phyloP scores from a whole-genome alignment of 2,113 vertebrate genomes.

The Seriola aureovittata region DNA sequence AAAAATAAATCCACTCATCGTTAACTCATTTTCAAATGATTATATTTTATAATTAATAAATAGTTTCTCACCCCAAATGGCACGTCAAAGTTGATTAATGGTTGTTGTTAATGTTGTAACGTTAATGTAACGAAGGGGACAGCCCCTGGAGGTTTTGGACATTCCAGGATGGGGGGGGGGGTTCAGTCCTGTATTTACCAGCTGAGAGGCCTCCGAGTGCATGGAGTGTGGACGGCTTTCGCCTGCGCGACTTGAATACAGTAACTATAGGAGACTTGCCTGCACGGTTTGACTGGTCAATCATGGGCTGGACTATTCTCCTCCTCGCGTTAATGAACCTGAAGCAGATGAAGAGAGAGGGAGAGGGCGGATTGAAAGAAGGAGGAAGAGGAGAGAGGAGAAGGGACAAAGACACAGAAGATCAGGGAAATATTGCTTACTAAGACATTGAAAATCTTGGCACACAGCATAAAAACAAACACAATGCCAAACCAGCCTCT shows the following conservation, averaged over 20 bases:
- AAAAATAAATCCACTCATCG: conserved; percentile 48
- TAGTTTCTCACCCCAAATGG: conserved; percentile 55
- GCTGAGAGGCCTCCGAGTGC: conserved; percentile 87
- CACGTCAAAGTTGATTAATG: conserved; percentile 59
- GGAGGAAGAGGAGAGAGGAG: not conserved
- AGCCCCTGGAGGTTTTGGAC: conserved; percentile 49
- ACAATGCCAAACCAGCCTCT: conserved; percentile 53
- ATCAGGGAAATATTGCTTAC: conserved; percentile 51
- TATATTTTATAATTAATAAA: conserved; percentile 49
- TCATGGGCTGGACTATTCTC: conserved; percentile 99
- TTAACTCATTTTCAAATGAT: conserved; percentile 53
- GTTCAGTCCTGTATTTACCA: conserved; percentile 87
- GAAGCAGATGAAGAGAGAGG: conserved; percentile 68
- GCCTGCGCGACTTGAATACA: conserved; percentile 87
- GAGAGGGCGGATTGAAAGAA: not conserved
- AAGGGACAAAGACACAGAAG: conserved; percentile 37
- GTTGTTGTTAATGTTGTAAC: conserved; percentile 63
- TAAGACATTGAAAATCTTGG: conserved; percentile 55
- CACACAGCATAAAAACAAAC: conserved; percentile 62
- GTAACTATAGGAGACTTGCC: conserved; percentile 94
- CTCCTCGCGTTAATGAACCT: conserved; percentile 99
- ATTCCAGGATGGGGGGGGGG: conserved; percentile 51
- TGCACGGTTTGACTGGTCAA: conserved; percentile 99
- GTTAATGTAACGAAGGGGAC: conserved; percentile 61
- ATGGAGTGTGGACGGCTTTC: conserved; percentile 89